Conservation (phyloP, 2,797 vertebrate species). For the Buphagus erythrorhynchus region DNA sequence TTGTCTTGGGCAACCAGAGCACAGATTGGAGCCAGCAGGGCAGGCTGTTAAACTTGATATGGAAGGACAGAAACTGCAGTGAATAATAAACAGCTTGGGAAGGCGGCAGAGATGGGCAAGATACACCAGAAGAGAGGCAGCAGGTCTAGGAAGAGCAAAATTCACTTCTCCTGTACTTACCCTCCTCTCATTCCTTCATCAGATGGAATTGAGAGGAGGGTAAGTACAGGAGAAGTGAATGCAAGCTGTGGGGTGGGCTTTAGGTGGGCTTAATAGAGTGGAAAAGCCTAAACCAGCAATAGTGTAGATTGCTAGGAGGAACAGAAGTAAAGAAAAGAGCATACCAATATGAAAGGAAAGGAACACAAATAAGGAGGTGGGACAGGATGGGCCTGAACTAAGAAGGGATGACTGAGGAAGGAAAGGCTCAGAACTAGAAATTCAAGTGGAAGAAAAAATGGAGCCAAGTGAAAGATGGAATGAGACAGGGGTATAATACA, state of each 20-base stretch:
- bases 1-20: background rate
- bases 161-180: background rate
- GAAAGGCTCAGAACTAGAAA: background rate
- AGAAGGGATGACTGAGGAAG: background rate
- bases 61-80: background rate
- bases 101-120: fast-evolving
- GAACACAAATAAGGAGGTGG: background rate
- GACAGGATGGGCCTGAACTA: background rate
- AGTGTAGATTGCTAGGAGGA: background rate
- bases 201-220: background rate
- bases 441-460: background rate
- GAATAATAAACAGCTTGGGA: background rate
- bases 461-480: background rate
- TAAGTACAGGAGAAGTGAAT: background rate
- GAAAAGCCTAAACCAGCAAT: background rate
- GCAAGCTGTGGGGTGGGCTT: background rate
- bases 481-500: background rate
- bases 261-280: background rate
- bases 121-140: background rate
- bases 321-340: background rate
- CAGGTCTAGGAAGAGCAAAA: background rate
- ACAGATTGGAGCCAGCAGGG: background rate
- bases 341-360: background rate
- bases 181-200: background rate
- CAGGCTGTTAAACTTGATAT: background rate